These are phyloP conservation scores for Clivina fossor DNA, from an alignment of 2,888 invertebrate species.

Conservation along the genomic window DNA sequence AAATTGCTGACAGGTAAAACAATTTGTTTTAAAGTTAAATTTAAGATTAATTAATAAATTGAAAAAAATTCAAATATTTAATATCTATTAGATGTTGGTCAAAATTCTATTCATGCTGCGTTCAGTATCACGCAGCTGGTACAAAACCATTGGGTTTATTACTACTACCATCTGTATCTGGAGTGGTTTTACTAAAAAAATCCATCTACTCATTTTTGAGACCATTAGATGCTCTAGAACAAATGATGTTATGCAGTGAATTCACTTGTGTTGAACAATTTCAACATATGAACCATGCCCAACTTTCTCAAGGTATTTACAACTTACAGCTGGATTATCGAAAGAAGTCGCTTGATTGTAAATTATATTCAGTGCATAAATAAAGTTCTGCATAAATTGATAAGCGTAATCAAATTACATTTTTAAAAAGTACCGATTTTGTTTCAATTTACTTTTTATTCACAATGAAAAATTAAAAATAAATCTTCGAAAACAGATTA, in stretches of 20 bases:
- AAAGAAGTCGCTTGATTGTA: too few species aligned
- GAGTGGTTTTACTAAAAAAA: conserved; percentile 75
- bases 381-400: too few species aligned
- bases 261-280: conserved; percentile 52
- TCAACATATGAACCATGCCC: conserved; percentile 46
- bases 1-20: conserved; percentile 61
- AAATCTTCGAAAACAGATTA: too few species aligned
- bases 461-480: too few species aligned
- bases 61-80: too few species aligned
- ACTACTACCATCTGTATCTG: conserved; percentile 60
- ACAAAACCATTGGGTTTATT: conserved; percentile 77
- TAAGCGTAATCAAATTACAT: too few species aligned
- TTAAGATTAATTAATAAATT: not conserved
- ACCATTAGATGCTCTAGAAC: conserved; percentile 81
- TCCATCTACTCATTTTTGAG: conserved; percentile 78
- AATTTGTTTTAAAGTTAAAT: conserved; percentile 3
- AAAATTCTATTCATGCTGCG: conserved; percentile 87
- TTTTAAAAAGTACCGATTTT: too few species aligned
- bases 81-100: conserved; percentile 75
- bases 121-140: conserved; percentile 86
- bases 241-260: conserved; percentile 68
- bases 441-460: too few species aligned
- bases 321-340: too few species aligned
- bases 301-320: conserved; percentile 51
- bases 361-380: too few species aligned